Evolutionary conservation across 2,113 vertebrate species (phyloP).

Genomic region (Daboia siamensis): DNA sequence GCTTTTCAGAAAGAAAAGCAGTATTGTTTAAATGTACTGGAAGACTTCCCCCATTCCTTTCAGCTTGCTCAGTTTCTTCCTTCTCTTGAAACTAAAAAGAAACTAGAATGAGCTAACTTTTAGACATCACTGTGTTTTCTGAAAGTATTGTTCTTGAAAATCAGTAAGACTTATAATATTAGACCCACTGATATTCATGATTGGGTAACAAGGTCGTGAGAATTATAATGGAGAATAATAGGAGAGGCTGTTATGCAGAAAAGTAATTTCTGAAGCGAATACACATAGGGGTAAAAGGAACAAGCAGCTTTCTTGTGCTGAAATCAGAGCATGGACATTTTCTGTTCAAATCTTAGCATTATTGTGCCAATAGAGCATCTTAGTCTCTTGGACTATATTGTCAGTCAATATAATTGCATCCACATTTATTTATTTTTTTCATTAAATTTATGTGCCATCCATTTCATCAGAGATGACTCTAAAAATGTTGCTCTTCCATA

Average conservation of each 20-base stretch:
- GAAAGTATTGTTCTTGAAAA: slow-evolving; percentile 59
- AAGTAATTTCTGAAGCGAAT: neutral
- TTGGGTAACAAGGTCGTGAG: neutral
- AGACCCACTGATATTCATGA: neutral
- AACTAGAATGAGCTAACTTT: slow-evolving; percentile 60
- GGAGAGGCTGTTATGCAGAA: neutral
- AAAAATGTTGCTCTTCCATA: neutral
- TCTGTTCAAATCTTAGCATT: neutral
- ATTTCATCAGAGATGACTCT: neutral
- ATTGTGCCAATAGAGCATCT: neutral
- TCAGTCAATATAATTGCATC: neutral
- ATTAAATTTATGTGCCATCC: neutral
- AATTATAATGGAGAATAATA: neutral
- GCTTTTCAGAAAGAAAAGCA: slow-evolving; percentile 65
- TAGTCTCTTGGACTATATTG: neutral
- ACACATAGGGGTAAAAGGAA: neutral
- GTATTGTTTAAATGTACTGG: slow-evolving; percentile 63
- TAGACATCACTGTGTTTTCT: slow-evolving; percentile 62
- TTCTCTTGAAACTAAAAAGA: slow-evolving; percentile 57
- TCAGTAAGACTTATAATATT: slow-evolving; percentile 45
- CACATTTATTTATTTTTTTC: neutral
- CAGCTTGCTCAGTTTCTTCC: slow-evolving; percentile 63
- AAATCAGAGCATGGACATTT: neutral
- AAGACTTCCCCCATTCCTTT: slow-evolving; percentile 71
- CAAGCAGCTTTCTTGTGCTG: neutral